Evolutionary conservation across 1,140 invertebrate genomes (phyloP).

Genomic region (Leptinotarsa texana): DNA sequence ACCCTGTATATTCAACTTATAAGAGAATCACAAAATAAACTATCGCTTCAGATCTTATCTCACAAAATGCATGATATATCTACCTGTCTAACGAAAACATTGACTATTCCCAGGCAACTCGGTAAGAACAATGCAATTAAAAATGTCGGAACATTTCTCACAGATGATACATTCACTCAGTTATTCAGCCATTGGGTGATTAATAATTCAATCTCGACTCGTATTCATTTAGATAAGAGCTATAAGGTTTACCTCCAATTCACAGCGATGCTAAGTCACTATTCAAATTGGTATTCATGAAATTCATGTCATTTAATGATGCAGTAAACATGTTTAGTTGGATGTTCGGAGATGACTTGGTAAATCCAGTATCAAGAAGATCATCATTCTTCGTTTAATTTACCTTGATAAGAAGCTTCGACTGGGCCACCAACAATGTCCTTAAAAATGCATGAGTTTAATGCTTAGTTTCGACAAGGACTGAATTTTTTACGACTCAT

Average conservation of each 20-base stretch:
- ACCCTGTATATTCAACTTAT: no score
- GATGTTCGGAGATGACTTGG: slow-evolving; percentile 12
- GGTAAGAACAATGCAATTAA: no score
- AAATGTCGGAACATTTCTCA: no score
- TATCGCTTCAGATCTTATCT: no score
- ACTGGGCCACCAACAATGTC: slow-evolving; percentile 17
- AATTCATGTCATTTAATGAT: slow-evolving; percentile 22
- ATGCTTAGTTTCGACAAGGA: no score
- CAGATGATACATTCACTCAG: not conserved
- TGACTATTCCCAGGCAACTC: no score
- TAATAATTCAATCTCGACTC: not conserved
- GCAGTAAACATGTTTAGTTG: slow-evolving; percentile 1
- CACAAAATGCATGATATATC: no score
- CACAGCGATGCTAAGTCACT: slow-evolving; percentile 9
- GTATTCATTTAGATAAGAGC: not conserved
- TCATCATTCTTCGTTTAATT: slow-evolving; percentile 16
- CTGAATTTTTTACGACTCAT: no score
- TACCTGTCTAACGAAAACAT: no score
- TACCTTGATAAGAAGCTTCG: not conserved
- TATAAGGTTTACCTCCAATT: not conserved
- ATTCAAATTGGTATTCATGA: slow-evolving; percentile 17
- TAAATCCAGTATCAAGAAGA: slow-evolving; percentile 15
- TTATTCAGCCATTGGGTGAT: not conserved
- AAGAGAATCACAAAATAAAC: no score
- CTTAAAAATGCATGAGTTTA: not conserved